Percentiles rank a stretch among this genome's conserved stretches.
Conservation (phyloP, 2,113 vertebrate species). For the Notothenia coriiceps region DNA sequence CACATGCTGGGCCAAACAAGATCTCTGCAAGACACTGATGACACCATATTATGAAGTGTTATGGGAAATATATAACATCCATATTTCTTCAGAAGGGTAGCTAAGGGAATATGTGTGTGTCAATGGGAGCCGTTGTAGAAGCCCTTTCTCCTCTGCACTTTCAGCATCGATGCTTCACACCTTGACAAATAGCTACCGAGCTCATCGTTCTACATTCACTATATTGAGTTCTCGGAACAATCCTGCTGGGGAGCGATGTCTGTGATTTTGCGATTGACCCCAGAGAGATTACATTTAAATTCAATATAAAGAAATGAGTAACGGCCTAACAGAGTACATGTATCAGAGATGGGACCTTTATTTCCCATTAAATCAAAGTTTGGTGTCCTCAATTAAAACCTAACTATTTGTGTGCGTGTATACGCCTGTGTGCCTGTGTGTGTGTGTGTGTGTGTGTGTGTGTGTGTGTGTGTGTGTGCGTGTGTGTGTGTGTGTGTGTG, state of each 20-base stretch:
- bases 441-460: constrained; percentile 9
- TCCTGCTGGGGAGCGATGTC: constrained; percentile 34
- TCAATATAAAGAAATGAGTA: constrained; percentile 49
- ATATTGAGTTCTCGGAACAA: constrained; percentile 42
- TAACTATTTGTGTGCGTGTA: constrained; percentile 36
- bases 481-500: background rate
- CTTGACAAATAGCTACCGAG: constrained; percentile 27
- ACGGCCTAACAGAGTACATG: constrained; percentile 30
- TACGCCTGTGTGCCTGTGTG: constrained; percentile 19
- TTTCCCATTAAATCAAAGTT: constrained; percentile 60
- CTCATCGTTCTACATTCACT: constrained; percentile 48
- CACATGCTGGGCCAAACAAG: constrained; percentile 4
- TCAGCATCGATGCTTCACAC: constrained; percentile 21
- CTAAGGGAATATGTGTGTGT: constrained; percentile 18
- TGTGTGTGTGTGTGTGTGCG: constrained; percentile 7
- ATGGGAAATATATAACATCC: constrained; percentile 1
- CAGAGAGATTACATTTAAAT: constrained; percentile 50
- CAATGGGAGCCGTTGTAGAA: background rate
- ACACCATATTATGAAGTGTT: constrained; percentile 20
- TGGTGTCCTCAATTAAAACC: constrained; percentile 38
- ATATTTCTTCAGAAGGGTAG: constrained; percentile 32
- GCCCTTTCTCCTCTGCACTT: background rate
- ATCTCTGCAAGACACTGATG: constrained; percentile 26
- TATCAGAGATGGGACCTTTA: constrained; percentile 28
- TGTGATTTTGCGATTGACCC: constrained; percentile 50